These are phyloP conservation scores for Trogon surrucura DNA, from an alignment of 2,113 vertebrate species.

Conservation along the genomic window DNA sequence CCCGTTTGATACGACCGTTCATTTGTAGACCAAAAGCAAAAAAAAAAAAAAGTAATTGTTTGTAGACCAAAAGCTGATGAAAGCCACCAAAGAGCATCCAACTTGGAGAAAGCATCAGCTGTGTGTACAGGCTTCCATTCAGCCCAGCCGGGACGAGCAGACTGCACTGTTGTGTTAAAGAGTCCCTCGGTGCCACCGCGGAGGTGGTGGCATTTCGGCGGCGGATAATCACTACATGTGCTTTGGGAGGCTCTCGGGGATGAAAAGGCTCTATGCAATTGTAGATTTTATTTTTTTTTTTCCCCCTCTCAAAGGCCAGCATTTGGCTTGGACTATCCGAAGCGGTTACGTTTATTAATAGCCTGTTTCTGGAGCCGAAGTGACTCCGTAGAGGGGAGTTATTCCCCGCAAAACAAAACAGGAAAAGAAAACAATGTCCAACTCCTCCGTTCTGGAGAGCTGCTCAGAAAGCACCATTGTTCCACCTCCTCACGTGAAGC, in stretches of 20 bases:
- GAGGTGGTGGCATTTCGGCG: neutral
- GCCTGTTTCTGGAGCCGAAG: slow-evolving; percentile 39
- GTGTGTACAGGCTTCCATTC: neutral
- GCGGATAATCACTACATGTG: neutral
- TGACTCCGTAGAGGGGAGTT: slow-evolving; percentile 26
- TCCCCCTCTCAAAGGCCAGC: neutral
- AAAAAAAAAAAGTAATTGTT: neutral
- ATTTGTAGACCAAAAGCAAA: neutral
- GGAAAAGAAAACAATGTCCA: slow-evolving; percentile 59
- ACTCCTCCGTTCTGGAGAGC: neutral
- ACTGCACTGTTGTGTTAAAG: neutral
- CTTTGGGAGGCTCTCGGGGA: neutral
- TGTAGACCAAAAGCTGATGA: neutral
- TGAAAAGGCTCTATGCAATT: neutral
- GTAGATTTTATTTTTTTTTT: neutral
- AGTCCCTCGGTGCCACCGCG: neutral
- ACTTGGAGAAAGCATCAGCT: neutral
- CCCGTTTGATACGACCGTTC: neutral
- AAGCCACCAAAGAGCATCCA: neutral
- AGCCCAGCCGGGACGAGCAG: neutral
- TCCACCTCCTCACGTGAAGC: neutral
- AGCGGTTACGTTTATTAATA: slow-evolving; percentile 45
- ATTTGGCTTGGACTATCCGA: neutral
- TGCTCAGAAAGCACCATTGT: slow-evolving; percentile 8
- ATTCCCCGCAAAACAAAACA: slow-evolving; percentile 41